Evolutionary conservation across 2,113 vertebrate genomes (phyloP), one percentile per base, ranked within the genome.

Genomic region (Miniopterus natalensis): DNA sequence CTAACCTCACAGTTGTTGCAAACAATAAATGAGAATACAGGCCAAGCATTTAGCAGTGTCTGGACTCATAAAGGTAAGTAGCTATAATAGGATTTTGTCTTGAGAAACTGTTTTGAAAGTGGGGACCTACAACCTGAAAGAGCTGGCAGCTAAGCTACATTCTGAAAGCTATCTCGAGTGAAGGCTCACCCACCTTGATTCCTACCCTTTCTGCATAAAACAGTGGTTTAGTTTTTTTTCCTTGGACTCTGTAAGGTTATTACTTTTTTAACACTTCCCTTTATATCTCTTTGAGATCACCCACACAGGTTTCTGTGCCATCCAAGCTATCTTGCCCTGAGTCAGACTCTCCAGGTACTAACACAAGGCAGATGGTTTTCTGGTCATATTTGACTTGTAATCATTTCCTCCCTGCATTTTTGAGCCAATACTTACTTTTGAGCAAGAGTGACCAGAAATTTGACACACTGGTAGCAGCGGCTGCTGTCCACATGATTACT

Each of bases 381-480:
- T 23, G 9, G 25, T n/a, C 25, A 10, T n/a, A 45, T 53, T 3
- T 78, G 55, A 65, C 61, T 66, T 89, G 36, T 45, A 78, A 84
- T 45, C 29, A 47, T 25, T 42, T 74, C n/a, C 7, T 65, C 3
- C 73, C 4, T 88, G 66, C 2, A 49, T 51, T 40, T 84, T 75
- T 6, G 70, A 79, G 51, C 47, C 3, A 42, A 45, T 79, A 99
- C 99, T 99, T 98, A 99, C 99, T 99, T 99, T 94, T 99, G 99
- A 97, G 99, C 99, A 96, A 99, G 98, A 47, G 99, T 99, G 61
- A 99, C 99, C 66, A 99, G 99, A 98, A 99, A 99, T 97, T 99
- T 99, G 88, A 99, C 99, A 98, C 99, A 99, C 98, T 99, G 99
- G 97, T 99, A 99, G 98, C 99, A 99, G 80, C 99, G 99, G 61